These are phyloP conservation scores for Planococcus citri DNA, from an alignment of 1,140 invertebrate species.

Conservation along the genomic window DNA sequence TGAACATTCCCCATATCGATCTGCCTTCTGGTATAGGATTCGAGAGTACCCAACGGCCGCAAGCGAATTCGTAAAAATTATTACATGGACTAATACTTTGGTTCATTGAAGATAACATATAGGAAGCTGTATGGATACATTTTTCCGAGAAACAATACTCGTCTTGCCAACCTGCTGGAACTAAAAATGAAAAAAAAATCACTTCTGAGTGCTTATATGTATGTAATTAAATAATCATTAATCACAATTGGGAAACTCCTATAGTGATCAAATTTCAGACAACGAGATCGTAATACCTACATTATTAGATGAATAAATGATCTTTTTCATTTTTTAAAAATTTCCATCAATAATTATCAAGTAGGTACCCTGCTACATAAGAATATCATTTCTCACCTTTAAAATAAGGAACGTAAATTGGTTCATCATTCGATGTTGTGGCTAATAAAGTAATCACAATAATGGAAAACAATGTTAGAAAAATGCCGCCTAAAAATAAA, in stretches of 20 bases:
- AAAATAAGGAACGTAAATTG: neutral
- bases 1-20: conserved; percentile 90
- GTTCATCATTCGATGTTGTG: neutral
- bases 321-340: too few relatives aligned
- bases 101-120: conserved; percentile 75
- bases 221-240: too few relatives aligned
- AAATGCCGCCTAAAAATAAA: neutral
- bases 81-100: conserved; percentile 67
- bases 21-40: conserved; percentile 88
- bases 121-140: conserved; percentile 73
- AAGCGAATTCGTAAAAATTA: conserved; percentile 90
- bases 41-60: conserved; percentile 77
- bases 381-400: neutral
- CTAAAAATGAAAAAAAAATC: too few relatives aligned
- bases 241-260: too few relatives aligned
- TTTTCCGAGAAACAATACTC: conserved; percentile 58
- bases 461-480: neutral
- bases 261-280: too few relatives aligned
- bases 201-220: too few relatives aligned
- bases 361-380: too few relatives aligned
- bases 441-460: neutral
- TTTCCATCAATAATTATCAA: too few relatives aligned
- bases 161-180: neutral
- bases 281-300: too few relatives aligned
- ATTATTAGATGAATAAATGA: too few relatives aligned